These are phyloP conservation scores for Alcedo quadribrachys DNA, from an alignment of 2,797 vertebrate genomes.

Conservation along the genomic window DNA sequence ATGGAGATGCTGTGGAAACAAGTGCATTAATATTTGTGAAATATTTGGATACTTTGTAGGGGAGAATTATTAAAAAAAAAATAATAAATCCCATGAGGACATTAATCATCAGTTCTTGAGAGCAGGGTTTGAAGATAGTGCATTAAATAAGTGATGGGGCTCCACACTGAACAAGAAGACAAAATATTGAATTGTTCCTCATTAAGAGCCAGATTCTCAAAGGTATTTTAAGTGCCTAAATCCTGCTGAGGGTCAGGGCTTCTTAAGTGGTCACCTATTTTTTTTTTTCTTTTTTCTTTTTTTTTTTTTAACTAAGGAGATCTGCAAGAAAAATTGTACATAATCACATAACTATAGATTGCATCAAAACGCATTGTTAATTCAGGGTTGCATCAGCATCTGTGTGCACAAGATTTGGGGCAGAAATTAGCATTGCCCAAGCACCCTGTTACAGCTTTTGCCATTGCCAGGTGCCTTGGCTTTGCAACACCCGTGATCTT, in stretches of 20 bases:
- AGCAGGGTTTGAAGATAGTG: not conserved
- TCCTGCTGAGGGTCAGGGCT: not conserved
- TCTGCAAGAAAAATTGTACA: not conserved
- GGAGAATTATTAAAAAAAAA: not conserved
- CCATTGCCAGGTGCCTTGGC: not conserved
- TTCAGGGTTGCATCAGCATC: not conserved
- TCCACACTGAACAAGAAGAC: not conserved
- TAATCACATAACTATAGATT: not conserved
- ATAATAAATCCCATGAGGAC: not conserved
- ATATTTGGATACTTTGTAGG: not conserved
- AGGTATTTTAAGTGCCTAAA: conserved; percentile 12
- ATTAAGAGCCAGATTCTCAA: not conserved
- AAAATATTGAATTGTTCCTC: conserved; percentile 5
- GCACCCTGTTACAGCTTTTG: not conserved
- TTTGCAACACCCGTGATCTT: not conserved
- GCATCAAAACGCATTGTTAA: not conserved
- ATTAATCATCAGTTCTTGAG: conserved; percentile 16
- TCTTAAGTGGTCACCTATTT: not conserved
- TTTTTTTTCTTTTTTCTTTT: not conserved
- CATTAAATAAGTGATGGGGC: not conserved
- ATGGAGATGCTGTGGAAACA: not conserved
- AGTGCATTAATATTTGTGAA: not conserved
- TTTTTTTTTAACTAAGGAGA: not conserved
- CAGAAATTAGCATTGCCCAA: not conserved
- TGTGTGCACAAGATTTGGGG: not conserved